Base-by-base conservation (phyloP, 2,888 invertebrate species). In the Parochlus steinenii region DNA sequence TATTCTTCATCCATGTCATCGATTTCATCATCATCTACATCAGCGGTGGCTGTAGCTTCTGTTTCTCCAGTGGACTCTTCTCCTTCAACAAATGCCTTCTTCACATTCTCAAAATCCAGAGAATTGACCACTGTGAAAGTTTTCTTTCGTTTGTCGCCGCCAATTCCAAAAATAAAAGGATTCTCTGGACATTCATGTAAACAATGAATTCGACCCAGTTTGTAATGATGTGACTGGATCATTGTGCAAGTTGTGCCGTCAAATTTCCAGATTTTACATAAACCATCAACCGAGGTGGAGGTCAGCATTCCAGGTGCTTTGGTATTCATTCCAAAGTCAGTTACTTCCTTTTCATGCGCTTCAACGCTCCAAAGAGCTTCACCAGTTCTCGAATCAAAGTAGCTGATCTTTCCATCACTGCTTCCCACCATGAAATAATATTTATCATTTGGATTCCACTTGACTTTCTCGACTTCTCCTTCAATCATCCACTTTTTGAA, bases 251-350 rank as follows among this genome's bases (percentile, higher is more conserved):
- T 16, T 1, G 16, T 26, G 3, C 37, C 49, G 2, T 55, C 46
- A 42, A 61, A 67, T 49, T 92, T 87, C 92, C 92, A 93, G 1
- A 81, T 69, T 62, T 87, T 89, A 4, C 89, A 53, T n/a, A 65
- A 63, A 41, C 80, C 79, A 52, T 92, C 90, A 3, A 74, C 70
- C 5, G 85, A 77, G 2, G 75, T 67, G 0, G 86, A 82, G 3
- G 85, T 65, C 50, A 93, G 60, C 31, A 86, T 60, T 4, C 81
- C 81, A 2, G 76, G 74, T 39, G 81, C 72, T 37, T 68, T 63
- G 1, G 67, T 62, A 51, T 83, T 86, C 31, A 85, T 58, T 38
- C 71, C 67, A 20, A 89, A 61, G 47, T 82, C 89, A 43, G 89
- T 85, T 16, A 89, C 74, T 64, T 87, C 85, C 47, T 81, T 74